Base-by-base conservation (phyloP, 2,888 invertebrate genomes). In the Portevinia maculata region DNA sequence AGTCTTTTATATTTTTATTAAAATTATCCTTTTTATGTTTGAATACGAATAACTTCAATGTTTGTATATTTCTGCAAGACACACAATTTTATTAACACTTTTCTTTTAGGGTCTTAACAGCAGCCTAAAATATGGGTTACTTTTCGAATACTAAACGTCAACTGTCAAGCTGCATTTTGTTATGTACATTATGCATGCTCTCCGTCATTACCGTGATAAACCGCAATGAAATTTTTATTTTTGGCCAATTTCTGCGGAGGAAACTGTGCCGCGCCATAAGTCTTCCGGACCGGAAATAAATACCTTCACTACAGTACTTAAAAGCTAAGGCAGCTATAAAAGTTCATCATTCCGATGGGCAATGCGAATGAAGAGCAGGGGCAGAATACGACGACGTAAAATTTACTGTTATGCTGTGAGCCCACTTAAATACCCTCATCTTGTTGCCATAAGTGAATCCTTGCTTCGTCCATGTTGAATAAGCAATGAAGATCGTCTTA, bases 171-270 rank as follows among this genome's bases (percentile, higher is more conserved):
- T 46, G 34, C 30, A 57, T 57, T 15, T 34, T 11, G 50, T 55
- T 32, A 28, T 13, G 30, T 60, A 81, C n/a, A n/a, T n/a, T n/a
- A n/a, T 59, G 48, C 48, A 78, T 78, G 71, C 17, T 2, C 34
- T 70, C 32, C 64, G 59, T 62, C 83, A 57, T 67, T 78, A 71
- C 67, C 50, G 65, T 60, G 53, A 71, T 78, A 78, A 83, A 87
- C 88, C 88, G 88, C 88, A 88, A 88, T 88, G 87, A 86, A 88
- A 88, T 88, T 88, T 39, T 88, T 83, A 62, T 73, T 78, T 78
- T 73, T 9, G 64, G 71, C 60, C 55, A 71, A 83, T 57, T 67
- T 83, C 34, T 64, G 50, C 37, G 50, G 19, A n/a, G 55, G 17
- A 60, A 76, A 76, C 17, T 67, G 62, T 64, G 57, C 62, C 64